Percentiles rank a stretch among this genome's conserved stretches.
Evolutionary conservation across 2,797 vertebrate species (phyloP).

Genomic region (Neosilurus mollespiculum): DNA sequence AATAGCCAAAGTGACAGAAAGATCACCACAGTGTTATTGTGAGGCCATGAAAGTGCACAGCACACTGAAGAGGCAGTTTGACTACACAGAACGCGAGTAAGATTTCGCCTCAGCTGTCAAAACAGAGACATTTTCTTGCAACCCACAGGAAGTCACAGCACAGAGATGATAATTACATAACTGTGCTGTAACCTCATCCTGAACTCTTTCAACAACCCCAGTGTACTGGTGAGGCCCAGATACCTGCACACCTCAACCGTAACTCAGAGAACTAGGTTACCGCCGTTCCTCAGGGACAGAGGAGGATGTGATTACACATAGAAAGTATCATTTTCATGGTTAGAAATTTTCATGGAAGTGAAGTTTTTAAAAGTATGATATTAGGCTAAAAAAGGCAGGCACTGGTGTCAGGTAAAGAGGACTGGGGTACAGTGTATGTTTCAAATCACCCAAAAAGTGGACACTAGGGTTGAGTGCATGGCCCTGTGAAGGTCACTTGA

Average conservation of each 20-base stretch:
- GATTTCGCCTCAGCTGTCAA: slow-evolving; percentile 10
- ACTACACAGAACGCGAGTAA: slow-evolving; percentile 1
- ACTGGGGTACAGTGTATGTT: too few relatives aligned
- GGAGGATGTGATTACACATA: not conserved
- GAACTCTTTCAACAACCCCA: not conserved
- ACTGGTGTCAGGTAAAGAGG: too few relatives aligned
- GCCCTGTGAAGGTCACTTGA: too few relatives aligned
- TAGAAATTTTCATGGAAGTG: too few relatives aligned
- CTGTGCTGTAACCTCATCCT: not conserved
- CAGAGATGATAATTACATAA: not conserved
- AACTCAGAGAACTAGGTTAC: not conserved
- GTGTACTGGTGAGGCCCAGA: not conserved
- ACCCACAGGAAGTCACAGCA: slow-evolving; percentile 3
- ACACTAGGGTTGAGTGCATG: too few relatives aligned
- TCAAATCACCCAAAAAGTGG: too few relatives aligned
- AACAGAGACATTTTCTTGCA: not conserved
- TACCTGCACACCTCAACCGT: not conserved
- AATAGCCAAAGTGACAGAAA: slow-evolving; percentile 31
- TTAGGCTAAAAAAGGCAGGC: too few relatives aligned
- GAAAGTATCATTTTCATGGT: too few relatives aligned
- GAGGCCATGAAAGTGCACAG: slow-evolving; percentile 4
- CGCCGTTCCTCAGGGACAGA: not conserved
- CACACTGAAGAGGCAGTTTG: slow-evolving; percentile 4
- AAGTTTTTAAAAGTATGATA: too few relatives aligned
- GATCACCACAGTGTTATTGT: slow-evolving; percentile 7